These are phyloP conservation scores for Heliocidaris erythrogramma DNA, from an alignment of 35 echinoderm and acorn worm species.

Conservation along the genomic window DNA sequence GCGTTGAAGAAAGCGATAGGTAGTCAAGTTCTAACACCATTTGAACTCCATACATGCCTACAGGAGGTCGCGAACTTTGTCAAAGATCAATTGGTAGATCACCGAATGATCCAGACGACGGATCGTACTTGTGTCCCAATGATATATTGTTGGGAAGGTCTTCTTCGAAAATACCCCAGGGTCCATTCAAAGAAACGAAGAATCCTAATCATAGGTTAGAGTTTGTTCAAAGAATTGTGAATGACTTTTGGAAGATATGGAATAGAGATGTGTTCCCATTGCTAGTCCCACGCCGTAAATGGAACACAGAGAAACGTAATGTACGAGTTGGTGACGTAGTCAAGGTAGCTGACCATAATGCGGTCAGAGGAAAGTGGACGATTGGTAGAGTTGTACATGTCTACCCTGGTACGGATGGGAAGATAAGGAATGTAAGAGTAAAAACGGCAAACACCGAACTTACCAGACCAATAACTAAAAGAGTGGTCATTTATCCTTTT, in stretches of 20 bases:
- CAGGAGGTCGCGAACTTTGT: background rate
- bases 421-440: background rate
- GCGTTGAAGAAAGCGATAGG: background rate
- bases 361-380: background rate
- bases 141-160: background rate
- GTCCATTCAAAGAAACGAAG: background rate
- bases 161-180: background rate
- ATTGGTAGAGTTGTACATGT: background rate
- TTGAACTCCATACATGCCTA: background rate
- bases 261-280: background rate
- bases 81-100: background rate
- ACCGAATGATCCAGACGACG: background rate
- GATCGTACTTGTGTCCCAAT: background rate
- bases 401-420: background rate
- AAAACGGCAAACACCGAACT: background rate
- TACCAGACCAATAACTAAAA: background rate
- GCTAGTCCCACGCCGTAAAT: background rate
- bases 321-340: background rate
- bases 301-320: background rate
- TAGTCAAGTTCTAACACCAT: background rate
- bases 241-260: background rate
- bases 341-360: background rate
- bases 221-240: background rate
- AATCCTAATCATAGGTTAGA: background rate
- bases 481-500: background rate